A percentile compares a stretch with the other conserved stretches of the same genome.
These are phyloP conservation scores for Nysson spinosus DNA, from an alignment of 2,888 invertebrate genomes.

Conservation along the genomic window DNA sequence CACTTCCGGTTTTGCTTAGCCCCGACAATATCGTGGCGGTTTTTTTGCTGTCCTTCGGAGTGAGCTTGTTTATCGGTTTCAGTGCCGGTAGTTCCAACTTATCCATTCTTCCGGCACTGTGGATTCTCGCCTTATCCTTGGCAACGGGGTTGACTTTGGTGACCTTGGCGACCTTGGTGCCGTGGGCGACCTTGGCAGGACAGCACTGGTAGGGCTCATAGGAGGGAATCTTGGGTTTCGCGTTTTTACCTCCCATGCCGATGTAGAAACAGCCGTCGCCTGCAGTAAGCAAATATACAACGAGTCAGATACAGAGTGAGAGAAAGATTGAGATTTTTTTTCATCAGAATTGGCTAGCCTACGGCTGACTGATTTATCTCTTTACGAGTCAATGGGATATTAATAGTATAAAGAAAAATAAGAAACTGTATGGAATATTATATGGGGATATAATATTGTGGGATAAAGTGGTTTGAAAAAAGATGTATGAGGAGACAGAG, in stretches of 20 bases:
- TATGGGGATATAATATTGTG: too few relatives aligned
- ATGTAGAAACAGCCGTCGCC: slow-evolving; percentile 98
- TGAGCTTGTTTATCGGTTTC: slow-evolving; percentile 77
- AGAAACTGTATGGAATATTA: background rate
- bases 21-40: slow-evolving; percentile 63
- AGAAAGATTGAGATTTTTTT: slow-evolving; percentile 30
- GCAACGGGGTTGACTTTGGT: slow-evolving; percentile 82
- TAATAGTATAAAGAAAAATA: slow-evolving; percentile 1
- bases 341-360: slow-evolving; percentile 58
- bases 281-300: slow-evolving; percentile 92
- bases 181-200: slow-evolving; percentile 89
- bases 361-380: slow-evolving; percentile 43
- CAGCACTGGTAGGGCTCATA: slow-evolving; percentile 96
- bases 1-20: slow-evolving; percentile 63
- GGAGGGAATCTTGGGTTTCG: slow-evolving; percentile 85
- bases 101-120: slow-evolving; percentile 47
- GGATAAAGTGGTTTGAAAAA: background rate
- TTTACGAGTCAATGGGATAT: slow-evolving; percentile 53
- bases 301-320: slow-evolving; percentile 70
- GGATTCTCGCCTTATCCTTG: slow-evolving; percentile 58
- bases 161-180: slow-evolving; percentile 89
- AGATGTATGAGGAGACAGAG: slow-evolving; percentile 32
- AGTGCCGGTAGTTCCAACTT: slow-evolving; percentile 62
- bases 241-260: slow-evolving; percentile 93
- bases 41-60: slow-evolving; percentile 77